Evolutionary conservation across 2,797 vertebrate genomes (phyloP), one percentile per base, ranked within the genome.

Genomic region (Leptodactylus fallax): DNA sequence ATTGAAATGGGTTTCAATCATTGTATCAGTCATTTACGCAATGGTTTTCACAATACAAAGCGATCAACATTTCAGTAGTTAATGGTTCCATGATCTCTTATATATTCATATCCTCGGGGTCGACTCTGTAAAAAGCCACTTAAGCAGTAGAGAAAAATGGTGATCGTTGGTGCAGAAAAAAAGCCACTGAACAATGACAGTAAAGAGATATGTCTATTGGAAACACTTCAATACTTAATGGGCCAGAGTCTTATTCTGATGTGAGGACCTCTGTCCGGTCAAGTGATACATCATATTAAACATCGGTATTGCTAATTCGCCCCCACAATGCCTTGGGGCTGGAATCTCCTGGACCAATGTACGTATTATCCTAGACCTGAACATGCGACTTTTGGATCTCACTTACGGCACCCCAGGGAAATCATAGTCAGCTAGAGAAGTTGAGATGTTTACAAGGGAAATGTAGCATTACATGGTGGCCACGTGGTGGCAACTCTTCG

Each of bases 11-110:
- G 67, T 6, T 49, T 84, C 21, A 84, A 23, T 84, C 27, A 74
- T 74, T 74, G 53, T 74, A 74, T 60, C 67, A 58, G 25, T 74
- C 25, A 60, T 84, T 74, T 55, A 84, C 14, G n/a, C 67, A 74
- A 60, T 74, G 67, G 69, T 36, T 60, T 74, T 84, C 60, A 47
- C 55, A 84, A 47, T 47, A 72, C 65, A 21, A 72, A 84, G 49
- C 25, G 51, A 74, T 74, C 82, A 84, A 84, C 67, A 25, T 84
- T 84, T 74, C 82, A 84, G 67, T 74, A 74, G 82, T 74, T 84
- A 74, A 74, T 84, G 82, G 82, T 84, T 60, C 53, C 12, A 21
- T 23, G 69, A 74, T 74, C 36, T 55, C 53, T 60, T 84, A 21
- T 74, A 55, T 47, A 72, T 84, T 83, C 65, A 71, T 71, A 72